phyloP scores from a whole-genome alignment of 2,888 invertebrate species.

The Sarcophaga subvicina region DNA sequence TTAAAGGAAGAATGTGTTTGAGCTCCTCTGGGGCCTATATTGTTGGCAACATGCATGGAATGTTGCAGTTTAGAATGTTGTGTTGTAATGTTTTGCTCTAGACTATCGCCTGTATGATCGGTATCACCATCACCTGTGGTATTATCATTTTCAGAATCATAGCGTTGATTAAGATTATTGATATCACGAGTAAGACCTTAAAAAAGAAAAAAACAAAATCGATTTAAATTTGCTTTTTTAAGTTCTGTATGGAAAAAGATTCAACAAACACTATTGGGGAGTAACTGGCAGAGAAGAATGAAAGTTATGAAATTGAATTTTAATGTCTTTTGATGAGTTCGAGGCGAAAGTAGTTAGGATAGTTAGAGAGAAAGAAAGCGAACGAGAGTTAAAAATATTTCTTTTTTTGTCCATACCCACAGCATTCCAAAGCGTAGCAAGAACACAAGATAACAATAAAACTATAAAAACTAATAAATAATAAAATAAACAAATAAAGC shows the following conservation, averaged over 20 bases:
- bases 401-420: slow-evolving; percentile 40
- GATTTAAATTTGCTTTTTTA: background rate
- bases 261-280: slow-evolving; percentile 11
- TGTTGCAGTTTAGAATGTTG: slow-evolving; percentile 82
- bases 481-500: slow-evolving; percentile 35
- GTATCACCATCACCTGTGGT: slow-evolving; percentile 87
- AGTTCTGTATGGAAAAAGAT: background rate
- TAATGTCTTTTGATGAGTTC: no score
- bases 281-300: background rate
- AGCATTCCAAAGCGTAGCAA: slow-evolving; percentile 65
- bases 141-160: slow-evolving; percentile 82
- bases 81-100: slow-evolving; percentile 77
- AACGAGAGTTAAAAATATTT: background rate
- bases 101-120: slow-evolving; percentile 86
- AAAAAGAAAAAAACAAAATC: slow-evolving; percentile 1
- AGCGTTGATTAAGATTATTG: slow-evolving; percentile 80
- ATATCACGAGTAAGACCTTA: slow-evolving; percentile 81
- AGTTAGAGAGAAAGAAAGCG: slow-evolving; percentile 6
- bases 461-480: slow-evolving; percentile 21
- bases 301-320: slow-evolving; percentile 19
- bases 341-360: no score
- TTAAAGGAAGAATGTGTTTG: slow-evolving; percentile 83
- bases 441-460: slow-evolving; percentile 21
- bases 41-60: slow-evolving; percentile 78
- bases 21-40: slow-evolving; percentile 77